A percentile compares a stretch with the other conserved stretches of the same genome.
These are phyloP conservation scores for Nannobrachium achirus DNA, from an alignment of 2,113 vertebrate species.

Conservation along the genomic window DNA sequence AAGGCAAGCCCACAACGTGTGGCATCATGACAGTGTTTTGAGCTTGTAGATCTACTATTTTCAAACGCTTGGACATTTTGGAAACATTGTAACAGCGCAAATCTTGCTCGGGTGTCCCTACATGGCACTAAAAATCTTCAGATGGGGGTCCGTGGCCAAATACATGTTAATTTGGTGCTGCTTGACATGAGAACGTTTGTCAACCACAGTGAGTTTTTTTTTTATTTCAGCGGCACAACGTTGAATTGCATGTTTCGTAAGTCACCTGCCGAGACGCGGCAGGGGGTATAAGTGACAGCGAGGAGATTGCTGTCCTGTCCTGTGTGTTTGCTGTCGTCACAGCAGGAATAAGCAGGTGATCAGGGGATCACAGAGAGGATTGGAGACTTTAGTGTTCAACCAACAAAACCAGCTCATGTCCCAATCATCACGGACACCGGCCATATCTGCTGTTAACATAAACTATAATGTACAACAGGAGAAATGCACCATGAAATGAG, in stretches of 20 bases:
- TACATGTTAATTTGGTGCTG: background rate
- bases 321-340: slow-evolving; percentile 71
- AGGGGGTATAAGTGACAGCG: slow-evolving; percentile 43
- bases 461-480: background rate
- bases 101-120: no score
- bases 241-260: slow-evolving; percentile 6
- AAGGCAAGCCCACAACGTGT: no score
- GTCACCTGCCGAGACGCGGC: slow-evolving; percentile 12
- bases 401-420: slow-evolving; percentile 28
- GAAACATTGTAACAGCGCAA: no score
- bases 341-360: slow-evolving; percentile 74
- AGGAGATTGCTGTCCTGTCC: slow-evolving; percentile 40
- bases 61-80: no score
- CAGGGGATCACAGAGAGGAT: slow-evolving; percentile 80
- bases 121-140: no score
- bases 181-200: background rate
- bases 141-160: background rate
- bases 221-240: background rate
- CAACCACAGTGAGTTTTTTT: no score
- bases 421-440: slow-evolving; percentile 14
- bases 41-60: no score
- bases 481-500: background rate
- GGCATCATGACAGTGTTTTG: no score
- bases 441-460: background rate
- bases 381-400: slow-evolving; percentile 65